Evolutionary conservation across 2,888 invertebrate species (phyloP), one percentile per base, ranked within the genome.

Genomic region (Lathronympha strigana): DNA sequence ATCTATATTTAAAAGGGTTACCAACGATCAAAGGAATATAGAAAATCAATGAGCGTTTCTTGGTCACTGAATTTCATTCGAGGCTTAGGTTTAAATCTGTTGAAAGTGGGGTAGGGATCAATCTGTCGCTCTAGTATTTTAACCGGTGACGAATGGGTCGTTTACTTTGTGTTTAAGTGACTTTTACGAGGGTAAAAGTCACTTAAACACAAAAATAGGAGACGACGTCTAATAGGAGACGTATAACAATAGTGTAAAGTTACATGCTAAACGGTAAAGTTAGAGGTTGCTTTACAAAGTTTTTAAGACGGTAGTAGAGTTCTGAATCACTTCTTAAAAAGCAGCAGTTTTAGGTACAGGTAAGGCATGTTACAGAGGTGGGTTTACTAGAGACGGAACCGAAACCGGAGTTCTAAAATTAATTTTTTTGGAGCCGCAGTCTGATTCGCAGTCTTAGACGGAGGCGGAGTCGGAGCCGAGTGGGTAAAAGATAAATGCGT

Each of bases 1-100:
- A 61, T 55, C 38, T 36, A 38, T 51, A 38, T 55, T 55, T 40
- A 43, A 57, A n/a, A 43, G 43, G 57, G 45, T 58, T 45, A 17
- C 31, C 25, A 47, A 38, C 64, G 72, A 73, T 73, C 73, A 73
- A 73, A 73, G 73, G 68, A 66, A 58, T 69, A 69, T 67, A 60
- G 61, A 62, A 68, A 70, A 70, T 71, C 72, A 72, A 57, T 70
- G 72, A 68, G 53, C 68, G 66, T 69, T 72, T 72, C 70, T 66
- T 69, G 70, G 61, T 66, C 73, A 73, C 40, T 73, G 73, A 72
- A 71, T 70, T 69, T 69, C 47, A 15, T 21, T 31, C 8, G 40
- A 63, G 31, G 31, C 51, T 51, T 53, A 23, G 62, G 49, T 55
- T 63, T 55, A 54, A 63, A 63, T 63, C 63, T 19, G 38, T 23